Conservation (phyloP, 2,888 invertebrate genomes). For the Masnerella sp. region DNA sequence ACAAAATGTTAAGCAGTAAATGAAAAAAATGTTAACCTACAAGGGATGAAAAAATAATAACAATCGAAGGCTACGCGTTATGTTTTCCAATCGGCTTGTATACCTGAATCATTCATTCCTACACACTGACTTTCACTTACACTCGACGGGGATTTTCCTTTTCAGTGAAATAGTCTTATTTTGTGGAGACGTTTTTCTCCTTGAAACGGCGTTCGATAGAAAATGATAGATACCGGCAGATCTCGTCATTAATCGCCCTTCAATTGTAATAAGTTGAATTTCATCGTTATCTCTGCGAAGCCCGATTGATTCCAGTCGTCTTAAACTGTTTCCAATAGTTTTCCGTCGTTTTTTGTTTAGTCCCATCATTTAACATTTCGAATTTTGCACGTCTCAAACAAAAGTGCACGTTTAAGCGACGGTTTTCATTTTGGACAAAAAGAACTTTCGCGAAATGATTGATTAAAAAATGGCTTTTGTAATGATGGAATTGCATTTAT, state of each 20-base stretch:
- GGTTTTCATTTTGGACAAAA: conserved; percentile 25
- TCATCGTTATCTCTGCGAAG: conserved; percentile 12
- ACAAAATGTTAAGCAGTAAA: no score
- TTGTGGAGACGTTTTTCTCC: conserved; percentile 47
- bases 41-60: no score
- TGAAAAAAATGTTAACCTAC: no score
- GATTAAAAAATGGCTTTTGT: conserved; percentile 21
- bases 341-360: conserved; percentile 15
- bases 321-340: conserved; percentile 39
- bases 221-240: conserved; percentile 35
- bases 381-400: conserved; percentile 20
- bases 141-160: conserved; percentile 44
- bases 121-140: conserved; percentile 51
- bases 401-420: conserved; percentile 9
- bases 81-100: conserved; percentile 11
- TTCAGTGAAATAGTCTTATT: conserved; percentile 55
- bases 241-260: conserved; percentile 17
- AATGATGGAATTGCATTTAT: conserved; percentile 25
- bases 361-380: conserved; percentile 23
- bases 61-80: conserved; percentile 2
- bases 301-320: conserved; percentile 19
- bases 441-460: conserved; percentile 17
- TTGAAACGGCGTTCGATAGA: conserved; percentile 9
- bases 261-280: conserved; percentile 32
- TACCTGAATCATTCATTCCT: conserved; percentile 46